Evolutionary conservation across 2,113 vertebrate species (phyloP).

Genomic region (Orycteropus afer): DNA sequence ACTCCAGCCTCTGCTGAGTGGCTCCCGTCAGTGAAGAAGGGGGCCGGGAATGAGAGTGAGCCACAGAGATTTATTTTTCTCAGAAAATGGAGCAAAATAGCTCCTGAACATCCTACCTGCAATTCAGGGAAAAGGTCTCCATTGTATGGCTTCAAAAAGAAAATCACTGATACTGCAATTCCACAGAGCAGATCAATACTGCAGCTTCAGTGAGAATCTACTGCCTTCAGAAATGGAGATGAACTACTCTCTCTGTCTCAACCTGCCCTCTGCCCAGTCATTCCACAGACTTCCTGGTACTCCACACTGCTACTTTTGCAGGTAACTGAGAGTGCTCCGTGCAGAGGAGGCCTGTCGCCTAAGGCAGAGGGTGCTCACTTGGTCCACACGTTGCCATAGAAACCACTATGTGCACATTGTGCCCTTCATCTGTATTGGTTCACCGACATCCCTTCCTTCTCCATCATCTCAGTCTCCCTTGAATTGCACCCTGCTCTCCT

Average conservation of each 20-base stretch:
- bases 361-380: background rate
- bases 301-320: background rate
- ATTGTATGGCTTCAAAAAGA: background rate
- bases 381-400: constrained; percentile 1
- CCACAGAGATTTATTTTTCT: background rate
- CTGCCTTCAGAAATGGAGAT: constrained; percentile 43
- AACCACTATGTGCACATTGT: background rate
- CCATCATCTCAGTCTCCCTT: background rate
- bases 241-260: background rate
- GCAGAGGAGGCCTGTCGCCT: background rate
- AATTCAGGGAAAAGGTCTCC: constrained; percentile 5
- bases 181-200: background rate
- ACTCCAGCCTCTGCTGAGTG: accelerated
- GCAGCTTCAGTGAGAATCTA: constrained; percentile 46
- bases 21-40: background rate
- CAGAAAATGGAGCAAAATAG: constrained; percentile 37
- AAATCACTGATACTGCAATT: constrained; percentile 55
- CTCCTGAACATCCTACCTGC: background rate
- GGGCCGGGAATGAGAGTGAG: accelerated
- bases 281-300: background rate
- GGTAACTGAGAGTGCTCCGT: background rate
- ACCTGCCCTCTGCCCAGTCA: background rate
- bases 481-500: background rate
- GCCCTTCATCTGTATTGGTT: background rate
- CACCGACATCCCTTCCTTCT: background rate